Evolutionary conservation across 2,113 vertebrate species (phyloP).

Genomic region (Tonatia bakeri): DNA sequence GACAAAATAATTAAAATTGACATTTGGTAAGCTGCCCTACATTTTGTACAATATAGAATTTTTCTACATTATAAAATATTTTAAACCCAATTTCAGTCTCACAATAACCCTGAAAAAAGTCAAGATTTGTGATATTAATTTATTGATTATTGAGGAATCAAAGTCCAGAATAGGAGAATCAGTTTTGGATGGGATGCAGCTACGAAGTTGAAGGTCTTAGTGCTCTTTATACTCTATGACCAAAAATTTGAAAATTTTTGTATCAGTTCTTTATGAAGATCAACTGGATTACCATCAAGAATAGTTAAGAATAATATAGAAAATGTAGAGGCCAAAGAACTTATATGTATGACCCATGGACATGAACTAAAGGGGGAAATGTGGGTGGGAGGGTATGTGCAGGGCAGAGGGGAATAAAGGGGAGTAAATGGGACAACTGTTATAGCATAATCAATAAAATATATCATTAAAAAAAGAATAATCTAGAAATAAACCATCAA

Average conservation of each 20-base stretch:
- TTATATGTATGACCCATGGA: too few relatives aligned
- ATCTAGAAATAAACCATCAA: background rate
- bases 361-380: too few relatives aligned
- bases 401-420: too few relatives aligned
- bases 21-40: conserved; percentile 21
- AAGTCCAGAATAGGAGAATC: background rate
- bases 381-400: too few relatives aligned
- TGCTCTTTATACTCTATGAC: background rate
- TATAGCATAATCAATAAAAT: too few relatives aligned
- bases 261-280: background rate
- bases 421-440: too few relatives aligned
- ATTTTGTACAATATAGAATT: background rate
- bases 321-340: too few relatives aligned
- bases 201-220: background rate
- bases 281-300: background rate
- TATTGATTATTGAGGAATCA: background rate
- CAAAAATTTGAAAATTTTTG: background rate
- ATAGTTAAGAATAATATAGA: background rate
- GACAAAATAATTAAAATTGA: conserved; percentile 32
- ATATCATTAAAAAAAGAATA: too few relatives aligned
- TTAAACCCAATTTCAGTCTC: background rate
- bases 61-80: background rate
- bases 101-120: background rate
- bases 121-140: background rate
- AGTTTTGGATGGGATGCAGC: background rate